These are phyloP conservation scores for Radopholus similis DNA, from an alignment of 1,140 invertebrate species.

Conservation along the genomic window DNA sequence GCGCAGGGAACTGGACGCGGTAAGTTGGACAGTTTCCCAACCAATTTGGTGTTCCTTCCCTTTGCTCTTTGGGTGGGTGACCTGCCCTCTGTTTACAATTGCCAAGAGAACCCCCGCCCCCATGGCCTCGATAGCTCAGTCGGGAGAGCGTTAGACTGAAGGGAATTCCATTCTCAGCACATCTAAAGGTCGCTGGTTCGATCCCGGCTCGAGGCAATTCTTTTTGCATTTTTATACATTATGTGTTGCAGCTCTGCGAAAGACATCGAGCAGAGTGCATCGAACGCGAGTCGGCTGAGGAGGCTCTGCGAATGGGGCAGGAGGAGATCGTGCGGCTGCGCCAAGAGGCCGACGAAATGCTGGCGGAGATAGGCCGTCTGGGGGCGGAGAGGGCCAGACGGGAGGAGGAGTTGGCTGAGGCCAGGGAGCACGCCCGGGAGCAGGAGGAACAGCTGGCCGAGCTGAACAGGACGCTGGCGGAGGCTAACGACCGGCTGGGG, in stretches of 20 bases:
- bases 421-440: slow-evolving; percentile 11
- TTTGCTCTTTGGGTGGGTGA: too few species aligned
- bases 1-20: slow-evolving; percentile 25
- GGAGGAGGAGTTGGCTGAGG: slow-evolving; percentile 20
- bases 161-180: background rate
- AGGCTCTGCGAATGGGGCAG: slow-evolving; percentile 9
- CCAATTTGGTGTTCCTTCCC: too few species aligned
- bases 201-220: too few species aligned
- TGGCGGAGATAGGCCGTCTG: slow-evolving; percentile 10
- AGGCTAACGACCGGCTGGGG: slow-evolving; percentile 24
- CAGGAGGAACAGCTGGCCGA: slow-evolving; percentile 4
- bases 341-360: slow-evolving; percentile 16
- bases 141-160: too few species aligned
- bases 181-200: background rate
- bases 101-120: too few species aligned
- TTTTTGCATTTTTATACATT: background rate
- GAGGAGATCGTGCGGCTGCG: slow-evolving; percentile 14
- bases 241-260: slow-evolving; percentile 24
- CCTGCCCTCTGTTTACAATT: too few species aligned
- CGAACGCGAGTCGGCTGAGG: slow-evolving; percentile 21
- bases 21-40: background rate
- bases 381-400: slow-evolving; percentile 9
- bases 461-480: slow-evolving; percentile 16
- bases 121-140: too few species aligned
- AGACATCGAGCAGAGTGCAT: slow-evolving; percentile 6